A percentile compares a stretch with the other conserved stretches of the same genome.
Evolutionary conservation across 2,113 vertebrate species (phyloP).

Genomic region (Hyla sarda): DNA sequence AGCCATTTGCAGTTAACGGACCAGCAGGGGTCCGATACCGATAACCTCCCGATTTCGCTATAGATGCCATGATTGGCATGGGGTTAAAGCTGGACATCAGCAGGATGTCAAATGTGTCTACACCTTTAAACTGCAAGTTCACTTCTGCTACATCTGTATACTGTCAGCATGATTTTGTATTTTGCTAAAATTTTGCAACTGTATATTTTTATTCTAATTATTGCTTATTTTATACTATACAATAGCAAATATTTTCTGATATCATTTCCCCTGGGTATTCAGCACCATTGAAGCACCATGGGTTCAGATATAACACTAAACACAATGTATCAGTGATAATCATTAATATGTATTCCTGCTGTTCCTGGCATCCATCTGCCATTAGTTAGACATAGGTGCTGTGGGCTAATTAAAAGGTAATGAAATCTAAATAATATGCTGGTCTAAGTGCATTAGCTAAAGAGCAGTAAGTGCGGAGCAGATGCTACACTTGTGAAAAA

Average conservation of each 20-base stretch:
- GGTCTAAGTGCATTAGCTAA: conserved; percentile 66
- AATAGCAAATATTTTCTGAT: not conserved
- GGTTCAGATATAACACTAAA: conserved; percentile 39
- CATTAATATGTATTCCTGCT: conserved; percentile 55
- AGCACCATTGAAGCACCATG: not conserved
- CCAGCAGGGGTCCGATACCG: too few relatives aligned
- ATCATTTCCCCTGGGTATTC: not conserved
- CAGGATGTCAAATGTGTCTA: too few relatives aligned
- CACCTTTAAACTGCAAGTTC: not conserved
- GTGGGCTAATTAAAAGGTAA: conserved; percentile 72
- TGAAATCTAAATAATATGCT: conserved; percentile 70
- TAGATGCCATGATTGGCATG: too few relatives aligned
- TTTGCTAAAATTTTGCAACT: not conserved
- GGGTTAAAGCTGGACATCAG: too few relatives aligned
- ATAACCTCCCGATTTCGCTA: too few relatives aligned
- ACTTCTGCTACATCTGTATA: not conserved
- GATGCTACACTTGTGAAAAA: conserved; percentile 66
- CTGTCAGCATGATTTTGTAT: not conserved
- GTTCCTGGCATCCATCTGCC: conserved; percentile 67
- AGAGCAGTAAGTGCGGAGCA: conserved; percentile 66
- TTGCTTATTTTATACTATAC: not conserved
- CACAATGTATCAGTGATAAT: conserved; percentile 53
- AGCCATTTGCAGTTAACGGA: too few relatives aligned
- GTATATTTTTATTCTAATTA: not conserved
- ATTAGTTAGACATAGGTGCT: conserved; percentile 66